These are phyloP conservation scores for Drosophila melanosoma DNA, from an alignment of 2,888 invertebrate species.

Conservation along the genomic window DNA sequence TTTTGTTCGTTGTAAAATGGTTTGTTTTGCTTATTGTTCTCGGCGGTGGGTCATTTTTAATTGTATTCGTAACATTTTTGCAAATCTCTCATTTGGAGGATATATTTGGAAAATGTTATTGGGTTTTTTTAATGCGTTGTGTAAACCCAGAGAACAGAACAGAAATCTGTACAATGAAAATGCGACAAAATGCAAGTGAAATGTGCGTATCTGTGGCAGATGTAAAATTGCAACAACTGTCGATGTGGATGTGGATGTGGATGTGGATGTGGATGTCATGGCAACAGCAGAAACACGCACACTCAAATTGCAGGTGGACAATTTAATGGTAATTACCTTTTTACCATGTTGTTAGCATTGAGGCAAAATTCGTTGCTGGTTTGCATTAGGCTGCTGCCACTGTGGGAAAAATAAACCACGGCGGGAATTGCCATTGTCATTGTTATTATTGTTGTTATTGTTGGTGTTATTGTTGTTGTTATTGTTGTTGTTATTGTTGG, in stretches of 20 bases:
- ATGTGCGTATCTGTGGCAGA: slow-evolving; percentile 5
- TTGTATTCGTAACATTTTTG: neutral
- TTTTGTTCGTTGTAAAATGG: neutral
- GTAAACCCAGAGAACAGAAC: neutral
- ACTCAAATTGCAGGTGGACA: slow-evolving; percentile 28
- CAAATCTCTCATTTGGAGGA: neutral
- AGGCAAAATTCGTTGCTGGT: slow-evolving; percentile 71
- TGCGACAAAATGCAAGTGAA: slow-evolving; percentile 6
- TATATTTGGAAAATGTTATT: neutral
- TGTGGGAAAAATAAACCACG: slow-evolving; percentile 62
- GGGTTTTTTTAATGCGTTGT: no score
- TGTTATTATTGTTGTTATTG: slow-evolving; percentile 37
- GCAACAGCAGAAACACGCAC: slow-evolving; percentile 5
- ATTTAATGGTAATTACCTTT: slow-evolving; percentile 73
- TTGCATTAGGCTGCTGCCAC: slow-evolving; percentile 49
- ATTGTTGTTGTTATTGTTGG: neutral
- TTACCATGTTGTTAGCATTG: slow-evolving; percentile 67
- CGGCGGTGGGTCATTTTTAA: neutral
- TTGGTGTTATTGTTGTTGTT: slow-evolving; percentile 8
- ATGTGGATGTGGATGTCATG: neutral
- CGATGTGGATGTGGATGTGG: no score
- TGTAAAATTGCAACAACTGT: neutral
- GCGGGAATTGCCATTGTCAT: slow-evolving; percentile 63
- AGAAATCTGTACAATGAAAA: neutral
- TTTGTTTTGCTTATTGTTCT: neutral